These are phyloP conservation scores for Antitype chi DNA, from an alignment of 2,888 invertebrate genomes.

Conservation along the genomic window DNA sequence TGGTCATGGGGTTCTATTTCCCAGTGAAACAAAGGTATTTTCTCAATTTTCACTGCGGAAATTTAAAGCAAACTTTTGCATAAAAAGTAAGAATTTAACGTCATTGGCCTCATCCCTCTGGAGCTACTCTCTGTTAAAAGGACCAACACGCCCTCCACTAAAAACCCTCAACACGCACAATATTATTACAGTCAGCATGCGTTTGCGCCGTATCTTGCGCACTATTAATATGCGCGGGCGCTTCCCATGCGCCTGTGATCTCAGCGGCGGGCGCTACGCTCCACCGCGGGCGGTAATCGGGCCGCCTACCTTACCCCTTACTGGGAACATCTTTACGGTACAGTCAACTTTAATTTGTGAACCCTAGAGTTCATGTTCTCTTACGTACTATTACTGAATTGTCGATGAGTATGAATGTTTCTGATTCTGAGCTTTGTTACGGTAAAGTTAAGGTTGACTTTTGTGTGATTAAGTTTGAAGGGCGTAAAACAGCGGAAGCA, in stretches of 20 bases:
- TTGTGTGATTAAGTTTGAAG: conserved; percentile 63
- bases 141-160: conserved; percentile 18
- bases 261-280: conserved; percentile 88
- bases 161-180: conserved; percentile 21
- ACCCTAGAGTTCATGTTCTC: conserved; percentile 37
- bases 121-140: conserved; percentile 32
- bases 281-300: conserved; percentile 83
- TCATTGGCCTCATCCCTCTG: neutral
- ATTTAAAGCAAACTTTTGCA: neutral
- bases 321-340: conserved; percentile 27
- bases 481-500: conserved; percentile 83
- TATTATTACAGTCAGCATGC: conserved; percentile 41
- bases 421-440: conserved; percentile 55
- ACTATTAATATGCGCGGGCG: conserved; percentile 74
- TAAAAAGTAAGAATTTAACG: neutral
- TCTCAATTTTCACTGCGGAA: neutral
- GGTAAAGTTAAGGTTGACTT: conserved; percentile 44
- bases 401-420: conserved; percentile 9
- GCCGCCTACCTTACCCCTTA: conserved; percentile 81
- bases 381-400: conserved; percentile 16
- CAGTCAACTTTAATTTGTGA: conserved; percentile 41
- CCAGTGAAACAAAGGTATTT: neutral
- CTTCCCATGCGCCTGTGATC: conserved; percentile 82
- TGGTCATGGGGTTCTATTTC: neutral
- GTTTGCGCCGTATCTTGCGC: conserved; percentile 47